Conservation (phyloP, 2,113 vertebrate genomes). For the Nettapus auritus region DNA sequence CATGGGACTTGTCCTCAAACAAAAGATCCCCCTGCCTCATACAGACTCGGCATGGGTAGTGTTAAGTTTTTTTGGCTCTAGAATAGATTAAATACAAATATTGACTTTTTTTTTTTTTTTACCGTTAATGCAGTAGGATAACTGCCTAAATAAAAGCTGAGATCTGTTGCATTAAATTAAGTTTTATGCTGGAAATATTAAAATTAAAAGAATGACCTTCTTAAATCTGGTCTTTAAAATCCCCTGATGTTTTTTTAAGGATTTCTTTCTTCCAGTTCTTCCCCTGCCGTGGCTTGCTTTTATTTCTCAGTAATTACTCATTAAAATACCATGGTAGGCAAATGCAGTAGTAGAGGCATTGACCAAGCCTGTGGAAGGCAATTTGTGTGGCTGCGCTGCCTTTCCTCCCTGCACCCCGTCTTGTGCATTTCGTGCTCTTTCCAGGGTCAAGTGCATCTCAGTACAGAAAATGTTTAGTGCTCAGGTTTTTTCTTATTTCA, state of each 20-base stretch:
- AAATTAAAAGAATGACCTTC: neutral
- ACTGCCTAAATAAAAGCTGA: neutral
- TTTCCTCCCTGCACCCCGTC: neutral
- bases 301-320: conserved; percentile 20
- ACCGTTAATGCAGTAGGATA: neutral
- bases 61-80: neutral
- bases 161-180: neutral
- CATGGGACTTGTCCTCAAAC: neutral
- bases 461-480: neutral
- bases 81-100: conserved; percentile 2
- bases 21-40: neutral
- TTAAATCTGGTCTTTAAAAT: conserved; percentile 27
- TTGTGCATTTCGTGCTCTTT: neutral
- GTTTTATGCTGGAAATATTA: neutral
- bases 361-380: neutral
- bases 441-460: neutral
- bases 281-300: neutral
- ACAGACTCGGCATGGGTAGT: neutral
- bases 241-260: neutral
- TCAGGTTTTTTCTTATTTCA: neutral
- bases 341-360: neutral
- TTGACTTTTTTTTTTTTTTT: neutral
- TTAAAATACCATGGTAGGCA: conserved; percentile 23
- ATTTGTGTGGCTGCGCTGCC: neutral
- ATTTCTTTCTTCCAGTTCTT: neutral